phyloP scores from a whole-genome alignment of 2,888 invertebrate species.

The Blastobasis adustella region DNA sequence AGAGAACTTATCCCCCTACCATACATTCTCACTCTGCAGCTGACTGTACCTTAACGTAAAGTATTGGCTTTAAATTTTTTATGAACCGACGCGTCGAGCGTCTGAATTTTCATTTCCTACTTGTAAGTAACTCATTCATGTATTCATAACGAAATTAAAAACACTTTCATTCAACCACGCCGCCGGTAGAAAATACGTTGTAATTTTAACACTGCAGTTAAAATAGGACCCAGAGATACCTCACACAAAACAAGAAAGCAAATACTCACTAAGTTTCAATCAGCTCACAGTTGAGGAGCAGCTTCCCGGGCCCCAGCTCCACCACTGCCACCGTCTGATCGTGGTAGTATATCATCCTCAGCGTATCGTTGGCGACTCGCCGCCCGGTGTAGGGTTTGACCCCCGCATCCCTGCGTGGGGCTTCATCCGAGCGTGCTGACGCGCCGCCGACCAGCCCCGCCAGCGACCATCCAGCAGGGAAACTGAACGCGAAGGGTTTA shows the following conservation, averaged over 20 bases:
- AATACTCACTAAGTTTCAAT: conserved; percentile 91
- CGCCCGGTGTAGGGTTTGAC: conserved; percentile 79
- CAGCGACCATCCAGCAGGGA: conserved; percentile 65
- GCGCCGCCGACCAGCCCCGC: conserved; percentile 59
- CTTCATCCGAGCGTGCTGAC: conserved; percentile 47
- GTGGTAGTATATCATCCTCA: conserved; percentile 84
- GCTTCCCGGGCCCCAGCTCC: conserved; percentile 82
- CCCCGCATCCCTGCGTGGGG: conserved; percentile 49
- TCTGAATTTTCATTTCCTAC: too few species aligned
- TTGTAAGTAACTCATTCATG: too few species aligned
- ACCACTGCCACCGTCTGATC: conserved; percentile 90
- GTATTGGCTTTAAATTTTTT: too few species aligned
- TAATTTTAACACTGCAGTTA: too few species aligned
- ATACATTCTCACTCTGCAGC: too few species aligned
- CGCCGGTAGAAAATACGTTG: too few species aligned
- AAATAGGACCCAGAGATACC: too few species aligned
- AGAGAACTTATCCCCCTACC: too few species aligned
- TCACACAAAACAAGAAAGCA: not conserved
- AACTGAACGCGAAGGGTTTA: conserved; percentile 62
- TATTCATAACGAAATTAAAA: too few species aligned
- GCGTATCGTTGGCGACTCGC: conserved; percentile 78
- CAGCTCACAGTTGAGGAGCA: conserved; percentile 85
- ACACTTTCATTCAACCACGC: too few species aligned
- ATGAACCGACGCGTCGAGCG: too few species aligned
- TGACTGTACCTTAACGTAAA: too few species aligned